phyloP scores from a whole-genome alignment of 2,888 invertebrate genomes.

The Hydriomena furcata region DNA sequence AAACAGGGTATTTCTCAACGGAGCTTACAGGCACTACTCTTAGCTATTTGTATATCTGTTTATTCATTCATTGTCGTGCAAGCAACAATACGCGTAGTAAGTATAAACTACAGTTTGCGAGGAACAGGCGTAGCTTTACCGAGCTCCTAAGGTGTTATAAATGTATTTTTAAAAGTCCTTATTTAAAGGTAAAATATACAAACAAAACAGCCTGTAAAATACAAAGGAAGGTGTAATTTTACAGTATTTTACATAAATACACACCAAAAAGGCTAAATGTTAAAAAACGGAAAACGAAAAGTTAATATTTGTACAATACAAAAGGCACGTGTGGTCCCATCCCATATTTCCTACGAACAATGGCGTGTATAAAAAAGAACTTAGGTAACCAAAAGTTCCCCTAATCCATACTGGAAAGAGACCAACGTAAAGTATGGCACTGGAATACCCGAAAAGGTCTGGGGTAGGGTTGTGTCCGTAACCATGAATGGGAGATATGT shows the following conservation, averaged over 20 bases:
- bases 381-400: constrained; percentile 37
- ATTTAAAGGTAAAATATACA: too few relatives aligned
- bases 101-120: too few relatives aligned
- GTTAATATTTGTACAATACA: constrained; percentile 31
- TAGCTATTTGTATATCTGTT: too few relatives aligned
- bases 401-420: constrained; percentile 34
- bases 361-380: constrained; percentile 37
- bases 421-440: constrained; percentile 38
- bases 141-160: too few relatives aligned
- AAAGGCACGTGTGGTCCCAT: constrained; percentile 22
- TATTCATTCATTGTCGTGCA: too few relatives aligned
- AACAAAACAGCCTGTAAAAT: too few relatives aligned
- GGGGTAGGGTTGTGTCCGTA: constrained; percentile 4
- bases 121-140: too few relatives aligned
- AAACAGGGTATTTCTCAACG: too few relatives aligned
- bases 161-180: too few relatives aligned
- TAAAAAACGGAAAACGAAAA: constrained; percentile 10
- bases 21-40: too few relatives aligned
- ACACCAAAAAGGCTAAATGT: background rate
- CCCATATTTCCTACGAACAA: constrained; percentile 34
- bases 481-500: constrained; percentile 1
- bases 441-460: constrained; percentile 20
- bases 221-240: too few relatives aligned
- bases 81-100: too few relatives aligned
- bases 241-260: background rate